Base-by-base conservation (phyloP, 2,888 invertebrate genomes). In the Scaptomyza reducta region DNA sequence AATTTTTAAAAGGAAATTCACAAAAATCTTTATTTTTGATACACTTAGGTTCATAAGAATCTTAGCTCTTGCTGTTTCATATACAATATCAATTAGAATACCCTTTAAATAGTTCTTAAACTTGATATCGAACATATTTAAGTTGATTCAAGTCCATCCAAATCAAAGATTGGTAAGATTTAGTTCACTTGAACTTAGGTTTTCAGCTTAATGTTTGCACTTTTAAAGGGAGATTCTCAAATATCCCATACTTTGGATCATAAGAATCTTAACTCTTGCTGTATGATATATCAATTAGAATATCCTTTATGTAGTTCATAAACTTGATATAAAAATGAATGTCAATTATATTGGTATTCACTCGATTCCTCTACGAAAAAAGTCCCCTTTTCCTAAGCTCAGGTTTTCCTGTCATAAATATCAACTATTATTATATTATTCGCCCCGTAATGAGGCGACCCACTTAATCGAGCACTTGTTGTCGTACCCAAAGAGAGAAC, bases 401-500 rank as follows among this genome's bases (percentile, higher is more conserved):
- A 47, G 33, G 46, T 61, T 41, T 42, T 10, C 41, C 7, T 6
- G 18, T 42, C 41, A 61, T 61, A 61, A 61, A 47, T 61, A 61
- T 29, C 3, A 10, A 31, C 31, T 31, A 22, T 3, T 2, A 22
- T n/a, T 29, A 29, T 6, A 4, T 31, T 10, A 22, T 22, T 22
- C 22, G 5, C 22, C 3, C 1, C 22, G 10, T n/a, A 16, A 16
- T 16, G 40, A 16, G 40, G 40, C 56, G 59, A 59, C 56, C 56
- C 56, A 59, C 59, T 45, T 59, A 18, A 27, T 7, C 11, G 27
- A 13, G 27, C 58, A 59, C 58, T 55, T 54, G 57, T 33, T 57
- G 55, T 62, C 7, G 10, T 14, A 33, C 18, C 41, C 31, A 9
- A 14, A 25, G n/a, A 22, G 46, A 25, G 33, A 41, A 40, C 61